Percentiles rank a stretch among this genome's conserved stretches.
Evolutionary conservation across 2,888 invertebrate genomes (phyloP).

Genomic region (Epinotia nisella): DNA sequence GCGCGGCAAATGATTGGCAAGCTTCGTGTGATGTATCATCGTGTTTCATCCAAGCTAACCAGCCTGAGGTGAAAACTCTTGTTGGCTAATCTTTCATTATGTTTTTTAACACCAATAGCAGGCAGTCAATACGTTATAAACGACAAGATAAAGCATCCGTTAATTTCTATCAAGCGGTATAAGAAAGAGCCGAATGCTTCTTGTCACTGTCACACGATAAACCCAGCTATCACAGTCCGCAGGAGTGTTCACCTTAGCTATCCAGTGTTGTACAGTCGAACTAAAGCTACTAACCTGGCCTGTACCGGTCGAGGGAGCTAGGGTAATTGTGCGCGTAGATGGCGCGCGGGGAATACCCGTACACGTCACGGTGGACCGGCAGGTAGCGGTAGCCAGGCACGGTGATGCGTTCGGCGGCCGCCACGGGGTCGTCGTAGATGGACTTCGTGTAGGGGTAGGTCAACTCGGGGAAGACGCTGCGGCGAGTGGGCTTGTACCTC

Average conservation of each 20-base stretch:
- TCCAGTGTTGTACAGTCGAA: background rate
- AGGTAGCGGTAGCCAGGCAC: slow-evolving; percentile 96
- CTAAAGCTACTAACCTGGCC: slow-evolving; percentile 90
- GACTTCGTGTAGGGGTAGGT: slow-evolving; percentile 92
- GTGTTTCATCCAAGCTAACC: background rate
- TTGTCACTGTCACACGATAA: background rate
- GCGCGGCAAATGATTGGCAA: slow-evolving; percentile 26
- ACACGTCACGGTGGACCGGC: slow-evolving; percentile 95
- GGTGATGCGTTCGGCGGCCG: slow-evolving; percentile 92
- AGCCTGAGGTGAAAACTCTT: slow-evolving; percentile 3
- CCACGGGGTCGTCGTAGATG: slow-evolving; percentile 93
- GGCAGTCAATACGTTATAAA: background rate
- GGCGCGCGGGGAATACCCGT: slow-evolving; percentile 94
- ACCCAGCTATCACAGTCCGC: background rate
- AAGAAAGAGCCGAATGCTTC: background rate
- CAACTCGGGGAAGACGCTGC: slow-evolving; percentile 91
- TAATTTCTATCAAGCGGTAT: background rate
- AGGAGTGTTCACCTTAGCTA: background rate
- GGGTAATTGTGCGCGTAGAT: slow-evolving; percentile 95
- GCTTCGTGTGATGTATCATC: slow-evolving; percentile 20
- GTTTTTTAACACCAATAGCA: no score
- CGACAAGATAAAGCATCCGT: background rate
- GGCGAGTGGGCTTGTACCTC: slow-evolving; percentile 88
- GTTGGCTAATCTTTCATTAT: background rate
- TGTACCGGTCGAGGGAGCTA: slow-evolving; percentile 89